Evolutionary conservation across 2,888 invertebrate species (phyloP).

Genomic region (Dryadula phaetusa): DNA sequence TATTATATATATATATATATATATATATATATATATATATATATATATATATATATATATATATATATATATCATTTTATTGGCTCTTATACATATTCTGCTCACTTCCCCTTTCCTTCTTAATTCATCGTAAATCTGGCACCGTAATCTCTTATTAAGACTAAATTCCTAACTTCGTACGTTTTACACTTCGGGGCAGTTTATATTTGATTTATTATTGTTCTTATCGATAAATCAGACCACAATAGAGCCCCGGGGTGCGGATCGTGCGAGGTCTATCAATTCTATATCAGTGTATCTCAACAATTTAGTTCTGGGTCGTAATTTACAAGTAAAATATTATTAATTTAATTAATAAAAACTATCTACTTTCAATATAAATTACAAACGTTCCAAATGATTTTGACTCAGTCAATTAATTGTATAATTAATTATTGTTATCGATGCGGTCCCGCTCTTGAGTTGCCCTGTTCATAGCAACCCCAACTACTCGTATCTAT

Average conservation of each 20-base stretch:
- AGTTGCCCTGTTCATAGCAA: slow-evolving; percentile 66
- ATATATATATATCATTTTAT: too few species aligned
- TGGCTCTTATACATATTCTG: too few species aligned
- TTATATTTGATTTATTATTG: slow-evolving; percentile 83
- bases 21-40: too few species aligned
- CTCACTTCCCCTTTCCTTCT: background rate
- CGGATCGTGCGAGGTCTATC: slow-evolving; percentile 74
- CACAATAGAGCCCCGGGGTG: slow-evolving; percentile 74
- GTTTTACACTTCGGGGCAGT: slow-evolving; percentile 67
- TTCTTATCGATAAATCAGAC: slow-evolving; percentile 81
- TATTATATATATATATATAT: too few species aligned
- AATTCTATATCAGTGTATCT: slow-evolving; percentile 56
- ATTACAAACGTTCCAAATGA: background rate
- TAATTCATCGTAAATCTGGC: slow-evolving; percentile 1
- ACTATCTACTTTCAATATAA: background rate
- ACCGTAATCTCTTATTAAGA: slow-evolving; percentile 21
- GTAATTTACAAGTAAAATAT: slow-evolving; percentile 8
- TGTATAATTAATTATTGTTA: background rate
- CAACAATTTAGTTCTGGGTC: slow-evolving; percentile 10
- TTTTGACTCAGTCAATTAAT: background rate
- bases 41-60: too few species aligned
- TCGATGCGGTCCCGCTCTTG: background rate
- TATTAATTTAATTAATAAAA: background rate
- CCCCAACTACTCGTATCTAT: slow-evolving; percentile 72
- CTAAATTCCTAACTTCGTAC: slow-evolving; percentile 27